Evolutionary conservation across 1,140 invertebrate species (phyloP), one percentile per base, ranked within the genome.

Genomic region (Elymnias hypermnestra): DNA sequence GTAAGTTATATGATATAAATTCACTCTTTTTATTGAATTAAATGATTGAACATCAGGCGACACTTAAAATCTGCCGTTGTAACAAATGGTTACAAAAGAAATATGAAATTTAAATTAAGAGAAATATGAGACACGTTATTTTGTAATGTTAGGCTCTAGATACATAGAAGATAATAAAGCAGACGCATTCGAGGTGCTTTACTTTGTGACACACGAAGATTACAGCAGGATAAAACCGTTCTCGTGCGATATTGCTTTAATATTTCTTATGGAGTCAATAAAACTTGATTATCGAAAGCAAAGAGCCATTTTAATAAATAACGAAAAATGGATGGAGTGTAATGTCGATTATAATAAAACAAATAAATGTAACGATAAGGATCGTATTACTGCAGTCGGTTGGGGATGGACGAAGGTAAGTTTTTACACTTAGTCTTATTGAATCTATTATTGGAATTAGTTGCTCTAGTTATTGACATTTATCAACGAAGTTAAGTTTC

Each of bases 391-490:
- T 13, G 72, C 60, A 6, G 61, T 63, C 22, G 72, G 72, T 8
- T 75, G 74, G 69, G 72, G 72, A 2, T 61, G 38, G 54, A 70
- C 53, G 6, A 40, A 59, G 54, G 69, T 75, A 13, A 33, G 17
- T 31, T 29, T 18, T n/a, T 18, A 14, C 3, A 36, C 6, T 8
- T 36, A 18, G 13, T 12, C 5, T 3, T 6, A 21, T 6, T 21
- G 3, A 21, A 21, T 21, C 3, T 3, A 21, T 21, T 21, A 3
- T 21, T 3, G 6, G 6, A 21, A 4, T 21, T 4, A 21, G 19
- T 6, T 21, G 6, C 19, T 21, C 6, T 21, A 21, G 19, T n/a
- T n/a, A n/a, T n/a, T n/a, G n/a, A n/a, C n/a, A n/a, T n/a, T n/a
- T n/a, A n/a, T n/a, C n/a, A n/a, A n/a, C n/a, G n/a, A n/a, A n/a